Evolutionary conservation across 2,888 invertebrate species (phyloP), one percentile per base, ranked within the genome.

Genomic region (Ichneumon xanthorius): DNA sequence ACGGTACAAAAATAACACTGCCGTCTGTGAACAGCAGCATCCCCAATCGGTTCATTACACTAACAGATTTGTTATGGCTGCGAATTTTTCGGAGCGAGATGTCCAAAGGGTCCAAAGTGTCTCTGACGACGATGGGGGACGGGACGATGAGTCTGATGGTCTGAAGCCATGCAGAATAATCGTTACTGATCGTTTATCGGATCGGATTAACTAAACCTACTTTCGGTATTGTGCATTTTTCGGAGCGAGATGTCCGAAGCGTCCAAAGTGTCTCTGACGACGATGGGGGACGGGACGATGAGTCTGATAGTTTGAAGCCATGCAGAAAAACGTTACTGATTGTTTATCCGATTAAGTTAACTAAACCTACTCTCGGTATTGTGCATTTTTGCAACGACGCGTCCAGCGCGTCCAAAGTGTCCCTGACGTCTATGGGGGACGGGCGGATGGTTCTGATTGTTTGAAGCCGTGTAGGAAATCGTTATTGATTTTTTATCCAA

Each of bases 1-100:
- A 73, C 78, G 81, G 80, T 81, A 78, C 70, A 63, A 81, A 84
- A 81, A 81, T 73, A 84, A 73, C 84, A 68, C 50, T 50, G 81
- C n/a, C 63, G 37, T 30, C 3, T 48, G 14, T 14, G 80, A 72
- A 63, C 58, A 78, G 78, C 33, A 7, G 67, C 68, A 73, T 61
- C 58, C 61, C 71, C 67, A 48, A 79, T 82, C 82, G 82, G 70
- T 76, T 22, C 81, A 75, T 73, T 83, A 68, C 70, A 68, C 78
- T 84, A 67, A 19, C 61, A 33, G 22, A 72, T 84, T 73, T 11
- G 73, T 53, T 63, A 67, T 63, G 80, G 67, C 50, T 58, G 48
- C 58, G 58, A 68, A 79, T 79, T 73, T 81, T 72, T 55, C 77
- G 76, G 67, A 55, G 71, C 71, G 72, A 68, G 73, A 73, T 40